These are phyloP conservation scores for Andrena haemorrhoa DNA, from an alignment of 2,888 invertebrate genomes.

Conservation along the genomic window DNA sequence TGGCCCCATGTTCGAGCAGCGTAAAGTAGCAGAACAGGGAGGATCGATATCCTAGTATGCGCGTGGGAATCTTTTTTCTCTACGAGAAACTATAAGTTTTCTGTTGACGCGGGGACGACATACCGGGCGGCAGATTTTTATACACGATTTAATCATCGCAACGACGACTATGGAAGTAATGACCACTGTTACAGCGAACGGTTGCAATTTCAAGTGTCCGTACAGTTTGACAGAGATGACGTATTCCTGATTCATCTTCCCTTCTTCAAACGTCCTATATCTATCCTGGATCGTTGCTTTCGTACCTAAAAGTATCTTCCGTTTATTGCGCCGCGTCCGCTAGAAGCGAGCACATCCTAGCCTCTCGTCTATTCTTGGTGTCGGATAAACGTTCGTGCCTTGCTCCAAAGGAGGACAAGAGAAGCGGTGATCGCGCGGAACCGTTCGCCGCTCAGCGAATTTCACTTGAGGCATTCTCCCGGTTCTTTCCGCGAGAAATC, in stretches of 20 bases:
- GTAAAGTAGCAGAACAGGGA: conserved; percentile 8
- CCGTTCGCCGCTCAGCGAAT: conserved; percentile 58
- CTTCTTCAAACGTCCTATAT: background rate
- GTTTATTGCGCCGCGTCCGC: background rate
- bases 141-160: too few species aligned
- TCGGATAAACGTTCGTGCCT: conserved; percentile 37
- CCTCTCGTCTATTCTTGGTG: background rate
- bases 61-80: background rate
- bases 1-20: conserved; percentile 20
- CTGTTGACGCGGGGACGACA: too few species aligned
- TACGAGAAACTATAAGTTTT: background rate
- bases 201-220: background rate
- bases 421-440: conserved; percentile 62
- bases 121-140: too few species aligned
- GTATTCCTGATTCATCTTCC: background rate
- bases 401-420: conserved; percentile 60
- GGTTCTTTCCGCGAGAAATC: conserved; percentile 52
- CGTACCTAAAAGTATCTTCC: conserved; percentile 1
- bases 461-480: conserved; percentile 40
- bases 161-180: too few species aligned
- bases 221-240: background rate
- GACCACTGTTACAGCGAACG: too few species aligned
- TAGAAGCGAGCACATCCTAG: conserved; percentile 24
- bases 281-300: background rate
- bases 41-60: background rate